Base-by-base conservation (phyloP, 2,888 invertebrate species). In the Crossocerus cetratus region DNA sequence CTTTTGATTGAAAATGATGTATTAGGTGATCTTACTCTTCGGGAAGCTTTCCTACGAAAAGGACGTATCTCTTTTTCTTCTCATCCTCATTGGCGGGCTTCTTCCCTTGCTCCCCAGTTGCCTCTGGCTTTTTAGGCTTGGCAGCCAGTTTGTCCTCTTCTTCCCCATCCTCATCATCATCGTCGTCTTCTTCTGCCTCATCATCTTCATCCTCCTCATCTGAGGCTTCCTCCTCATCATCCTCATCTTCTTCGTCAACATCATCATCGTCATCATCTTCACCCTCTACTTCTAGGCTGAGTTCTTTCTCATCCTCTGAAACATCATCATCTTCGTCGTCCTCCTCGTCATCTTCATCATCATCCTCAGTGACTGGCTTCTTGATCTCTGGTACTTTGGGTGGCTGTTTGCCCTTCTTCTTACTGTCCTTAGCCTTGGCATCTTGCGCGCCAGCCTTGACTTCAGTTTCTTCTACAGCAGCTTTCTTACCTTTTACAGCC, bases 21-120 rank as follows among this genome's bases (percentile, higher is more conserved):
- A 57, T 49, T 58, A 23, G 42, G 45, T 67, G 60, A 63, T 73
- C 86, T 87, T 83, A 89, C 89, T 87, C 86, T 71, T 83, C 91
- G 4, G 91, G 88, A 55, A 92, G 72, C 77, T 92, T 92, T 63
- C 91, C 91, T 55, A 91, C 90, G 74, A 91, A 92, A 8, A 92
- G 81, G 45, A 91, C 90, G 66, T 88, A 91, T 84, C 90, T 83
- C 20, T 84, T 83, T 44, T 86, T 86, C 57, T 86, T 87, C 2
- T 57, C 18, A 5, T 67, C 49, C 5, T 63, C 45, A 1, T 45
- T 62, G 54, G 2, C 4, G n/a, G 42, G 60, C 3, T 55, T 42
- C 18, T 65, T 23, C 22, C 61, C 4, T 32, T 62, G 57, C 0
- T 42, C 70, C 2, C 69, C 16, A 16, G 4, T 63, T 8, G 22